phyloP scores from a whole-genome alignment of 2,113 vertebrate genomes.

The Tyto alba region DNA sequence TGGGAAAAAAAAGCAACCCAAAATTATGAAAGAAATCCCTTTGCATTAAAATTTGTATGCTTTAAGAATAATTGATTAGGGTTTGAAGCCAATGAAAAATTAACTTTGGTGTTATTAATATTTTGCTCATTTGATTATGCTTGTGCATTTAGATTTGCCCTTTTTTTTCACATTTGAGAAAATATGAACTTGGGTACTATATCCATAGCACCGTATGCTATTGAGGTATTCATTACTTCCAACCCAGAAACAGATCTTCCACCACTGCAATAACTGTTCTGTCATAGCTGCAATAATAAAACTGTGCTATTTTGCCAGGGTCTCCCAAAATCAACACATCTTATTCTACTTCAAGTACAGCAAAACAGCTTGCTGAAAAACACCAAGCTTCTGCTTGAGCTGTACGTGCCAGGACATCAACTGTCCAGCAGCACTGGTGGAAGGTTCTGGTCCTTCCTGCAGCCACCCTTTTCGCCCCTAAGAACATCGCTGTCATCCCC shows the following conservation, averaged over 20 bases:
- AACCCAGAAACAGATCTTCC: not conserved
- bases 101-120: not conserved
- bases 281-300: not conserved
- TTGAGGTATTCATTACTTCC: not conserved
- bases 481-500: not conserved
- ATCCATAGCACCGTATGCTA: not conserved
- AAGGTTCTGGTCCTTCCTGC: not conserved
- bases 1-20: not conserved
- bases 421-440: not conserved
- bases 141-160: not conserved
- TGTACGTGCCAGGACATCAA: not conserved
- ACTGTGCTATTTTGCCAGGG: not conserved
- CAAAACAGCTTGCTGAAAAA: not conserved
- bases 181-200: not conserved
- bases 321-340: not conserved
- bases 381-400: not conserved
- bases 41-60: not conserved
- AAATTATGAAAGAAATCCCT: not conserved
- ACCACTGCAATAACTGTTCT: not conserved
- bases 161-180: not conserved
- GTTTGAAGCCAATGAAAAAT: not conserved
- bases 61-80: not conserved
- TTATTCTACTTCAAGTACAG: not conserved
- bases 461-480: not conserved
- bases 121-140: not conserved